A percentile compares a stretch with the other conserved stretches of the same genome.
phyloP scores from a whole-genome alignment of 1,140 invertebrate species.

The Meloidogyne chitwoodi region DNA sequence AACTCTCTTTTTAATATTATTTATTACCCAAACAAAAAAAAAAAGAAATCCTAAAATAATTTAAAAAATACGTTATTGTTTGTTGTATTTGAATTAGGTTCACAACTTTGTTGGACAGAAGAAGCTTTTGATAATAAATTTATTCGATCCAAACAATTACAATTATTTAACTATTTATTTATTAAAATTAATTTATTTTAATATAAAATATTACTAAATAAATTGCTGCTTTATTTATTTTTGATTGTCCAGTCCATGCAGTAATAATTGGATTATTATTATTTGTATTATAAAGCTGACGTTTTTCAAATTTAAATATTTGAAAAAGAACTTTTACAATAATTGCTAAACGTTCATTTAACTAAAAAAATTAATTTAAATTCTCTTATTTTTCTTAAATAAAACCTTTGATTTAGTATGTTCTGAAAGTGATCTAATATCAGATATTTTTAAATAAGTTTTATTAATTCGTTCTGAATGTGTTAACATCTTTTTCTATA shows the following conservation, averaged over 20 bases:
- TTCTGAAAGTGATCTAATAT: neutral
- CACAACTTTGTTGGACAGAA: neutral
- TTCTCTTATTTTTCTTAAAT: neutral
- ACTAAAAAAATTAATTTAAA: slow-evolving; percentile 1
- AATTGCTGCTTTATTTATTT: neutral
- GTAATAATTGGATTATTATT: slow-evolving; percentile 6
- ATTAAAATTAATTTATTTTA: neutral
- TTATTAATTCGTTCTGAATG: slow-evolving; percentile 22
- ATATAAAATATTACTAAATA: neutral
- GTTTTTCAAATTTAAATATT: slow-evolving; percentile 8
- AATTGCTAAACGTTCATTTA: neutral
- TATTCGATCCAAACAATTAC: neutral
- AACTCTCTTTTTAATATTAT: too few relatives aligned
- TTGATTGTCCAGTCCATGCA: slow-evolving; percentile 17
- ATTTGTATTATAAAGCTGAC: neutral
- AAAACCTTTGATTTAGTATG: slow-evolving; percentile 5
- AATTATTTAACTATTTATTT: slow-evolving; percentile 1
- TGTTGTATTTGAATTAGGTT: neutral
- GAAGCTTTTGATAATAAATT: slow-evolving; percentile 1
- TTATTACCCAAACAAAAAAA: too few relatives aligned
- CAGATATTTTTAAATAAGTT: slow-evolving; percentile 4
- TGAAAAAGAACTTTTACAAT: neutral
- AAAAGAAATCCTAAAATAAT: neutral
- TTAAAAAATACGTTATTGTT: too few relatives aligned
- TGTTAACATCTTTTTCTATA: slow-evolving; percentile 19